Evolutionary conservation across 1,140 invertebrate genomes (phyloP), one percentile per base, ranked within the genome.

Genomic region (Achatina immaculata): DNA sequence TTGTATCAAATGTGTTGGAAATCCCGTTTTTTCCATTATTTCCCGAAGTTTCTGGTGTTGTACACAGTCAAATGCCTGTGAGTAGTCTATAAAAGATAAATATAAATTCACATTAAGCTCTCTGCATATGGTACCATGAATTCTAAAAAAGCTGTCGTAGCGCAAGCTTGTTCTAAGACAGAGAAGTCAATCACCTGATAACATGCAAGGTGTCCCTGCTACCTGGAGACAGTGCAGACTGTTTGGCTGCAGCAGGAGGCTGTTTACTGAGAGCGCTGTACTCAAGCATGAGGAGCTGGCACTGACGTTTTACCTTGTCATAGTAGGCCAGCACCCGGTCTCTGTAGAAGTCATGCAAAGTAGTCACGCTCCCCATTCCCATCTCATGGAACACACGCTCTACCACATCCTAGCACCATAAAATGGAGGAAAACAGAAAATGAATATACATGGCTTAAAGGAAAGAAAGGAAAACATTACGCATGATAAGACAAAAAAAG

Each of bases 351-450:
- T 92, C 89, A 78, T 93, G 91, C 31, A 94, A 82, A 21, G 85
- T 88, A 14, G 88, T 86, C 16, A 93, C 87, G 80, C 92, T 92
- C 40, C 93, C 93, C 1, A 93, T 82, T 2, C 92, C 92, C 85
- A 93, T 92, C 86, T 94, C 93, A 51, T 93, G 86, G 31, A 93
- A 91, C 45, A 93, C 93, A 85, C 93, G 92, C 83, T 94, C 93
- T 80, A 93, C 87, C 55, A 91, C 89, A 87, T 94, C 93, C 93
- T 94, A 75, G 16, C 51, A 78, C 73, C 34, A 51, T 4, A 43
- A 40, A 40, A 68, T 9, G 38, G 65, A 68, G n/a, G 11, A 34
- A 40, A 24, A 68, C 3, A 31, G 28, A 42, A 7, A 4, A 31
- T 4, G 36, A 14, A 16, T 21, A 36, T 36, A 40, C 16, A 45